Base-by-base conservation (phyloP, 2,797 vertebrate species). In the Lagocephalus sceleratus region DNA sequence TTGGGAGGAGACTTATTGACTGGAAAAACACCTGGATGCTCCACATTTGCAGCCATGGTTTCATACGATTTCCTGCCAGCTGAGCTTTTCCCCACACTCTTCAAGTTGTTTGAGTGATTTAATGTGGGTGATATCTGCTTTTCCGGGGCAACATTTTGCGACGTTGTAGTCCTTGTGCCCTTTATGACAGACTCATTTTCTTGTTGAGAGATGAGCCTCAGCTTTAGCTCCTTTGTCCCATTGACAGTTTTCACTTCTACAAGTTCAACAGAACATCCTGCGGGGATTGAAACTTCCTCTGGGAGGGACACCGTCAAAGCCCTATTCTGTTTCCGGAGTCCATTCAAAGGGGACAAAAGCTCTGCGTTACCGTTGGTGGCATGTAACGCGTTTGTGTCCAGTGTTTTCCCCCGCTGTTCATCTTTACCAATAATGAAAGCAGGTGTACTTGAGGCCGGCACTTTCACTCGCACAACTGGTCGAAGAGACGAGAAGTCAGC, bases 171-270 rank as follows among this genome's bases (percentile, higher is more conserved):
- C 75, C 70, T 84, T 0, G 62, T 35, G 35, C 86, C 84, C 51
- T 85, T 87, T 21, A 71, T 79, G 26, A 78, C 66, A 0, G 78
- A 69, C 38, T 81, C 78, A 1, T 81, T 72, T 4, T 88, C 78
- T 45, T 88, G 87, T 69, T 89, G 79, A 4, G 91, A 84, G 23
- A 92, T 80, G 5, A 96, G 75, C 63, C 94, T 92, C 56, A 99
- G 88, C 69, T 97, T 92, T 19, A 98, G 76, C 63, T 97, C 94
- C 50, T 94, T 95, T 0, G 93, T 89, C 40, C 93, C 94, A 0
- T 97, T 95, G 41, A 96, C 92, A 20, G 94, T 93, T 82, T 94
- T 97, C 51, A 98, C 91, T 20, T 97, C 94, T 14, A 97, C 87
- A 47, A 99, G 73, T 78, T 98, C 93, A 51, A 96, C 95, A 67